Evolutionary conservation across 1,140 invertebrate genomes (phyloP).

Genomic region (Thrips palmi): DNA sequence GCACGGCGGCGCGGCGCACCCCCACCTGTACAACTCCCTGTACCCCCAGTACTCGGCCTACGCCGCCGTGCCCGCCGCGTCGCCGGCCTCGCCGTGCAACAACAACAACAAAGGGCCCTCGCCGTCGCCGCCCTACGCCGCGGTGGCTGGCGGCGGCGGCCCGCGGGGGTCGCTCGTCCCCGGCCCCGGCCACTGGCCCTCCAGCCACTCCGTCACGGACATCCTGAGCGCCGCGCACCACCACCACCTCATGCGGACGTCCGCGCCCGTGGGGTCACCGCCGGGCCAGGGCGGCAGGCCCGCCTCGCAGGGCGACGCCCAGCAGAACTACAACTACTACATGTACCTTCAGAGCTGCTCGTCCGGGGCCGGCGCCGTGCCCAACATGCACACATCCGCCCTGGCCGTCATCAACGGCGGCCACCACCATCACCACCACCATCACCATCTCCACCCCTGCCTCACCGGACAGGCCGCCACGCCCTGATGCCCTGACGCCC

Average conservation of each 20-base stretch:
- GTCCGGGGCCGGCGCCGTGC: slow-evolving; percentile 47
- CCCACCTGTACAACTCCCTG: slow-evolving; percentile 31
- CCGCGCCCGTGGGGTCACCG: too few relatives aligned
- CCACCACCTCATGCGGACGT: too few relatives aligned
- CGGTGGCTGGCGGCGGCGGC: too few relatives aligned
- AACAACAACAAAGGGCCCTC: not conserved
- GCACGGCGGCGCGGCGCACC: too few relatives aligned
- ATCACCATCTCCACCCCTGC: too few relatives aligned
- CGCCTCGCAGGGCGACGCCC: slow-evolving; percentile 18
- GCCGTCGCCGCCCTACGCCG: slow-evolving; percentile 12
- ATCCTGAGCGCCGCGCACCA: too few relatives aligned
- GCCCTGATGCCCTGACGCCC: too few relatives aligned
- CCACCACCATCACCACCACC: too few relatives aligned
- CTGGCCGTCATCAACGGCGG: slow-evolving; percentile 18
- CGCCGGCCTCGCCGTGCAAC: slow-evolving; percentile 5
- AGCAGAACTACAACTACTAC: slow-evolving; percentile 51
- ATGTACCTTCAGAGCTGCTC: slow-evolving; percentile 39
- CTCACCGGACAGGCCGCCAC: too few relatives aligned
- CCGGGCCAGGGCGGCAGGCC: too few relatives aligned
- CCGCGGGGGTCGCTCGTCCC: slow-evolving; percentile 8
- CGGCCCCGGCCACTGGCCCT: not conserved
- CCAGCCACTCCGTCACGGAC: too few relatives aligned
- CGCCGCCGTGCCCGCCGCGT: slow-evolving; percentile 22
- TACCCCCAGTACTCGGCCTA: slow-evolving; percentile 32
- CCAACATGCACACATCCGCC: slow-evolving; percentile 40